A percentile compares a stretch with the other conserved stretches of the same genome.
These are phyloP conservation scores for Leucania comma DNA, from an alignment of 2,888 invertebrate species.

Conservation along the genomic window DNA sequence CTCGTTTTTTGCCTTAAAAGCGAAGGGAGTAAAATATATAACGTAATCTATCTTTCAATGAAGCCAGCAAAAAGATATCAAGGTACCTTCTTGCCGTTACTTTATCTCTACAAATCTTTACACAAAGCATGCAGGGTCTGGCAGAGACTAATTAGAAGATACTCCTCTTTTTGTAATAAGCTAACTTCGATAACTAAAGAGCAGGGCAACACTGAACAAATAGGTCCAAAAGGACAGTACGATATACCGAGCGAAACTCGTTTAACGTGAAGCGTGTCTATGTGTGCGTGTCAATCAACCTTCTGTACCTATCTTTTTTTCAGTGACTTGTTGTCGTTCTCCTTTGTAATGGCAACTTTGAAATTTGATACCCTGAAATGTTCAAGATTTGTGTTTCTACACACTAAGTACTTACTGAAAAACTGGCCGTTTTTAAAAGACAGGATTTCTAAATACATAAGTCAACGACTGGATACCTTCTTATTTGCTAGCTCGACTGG, in stretches of 20 bases:
- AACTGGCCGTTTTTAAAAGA: no score
- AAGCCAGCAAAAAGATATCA: neutral
- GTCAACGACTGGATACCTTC: no score
- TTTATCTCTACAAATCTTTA: neutral
- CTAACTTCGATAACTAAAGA: neutral
- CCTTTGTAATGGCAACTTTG: neutral
- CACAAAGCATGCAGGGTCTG: slow-evolving; percentile 5
- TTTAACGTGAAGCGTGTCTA: neutral
- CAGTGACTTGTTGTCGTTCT: no score
- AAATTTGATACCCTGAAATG: neutral
- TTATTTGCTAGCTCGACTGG: no score
- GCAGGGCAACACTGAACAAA: neutral
- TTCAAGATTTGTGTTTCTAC: neutral
- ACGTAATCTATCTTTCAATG: neutral
- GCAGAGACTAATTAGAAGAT: slow-evolving; percentile 33
- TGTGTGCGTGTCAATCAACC: neutral
- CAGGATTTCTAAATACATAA: no score
- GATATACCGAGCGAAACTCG: no score
- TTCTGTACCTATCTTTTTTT: neutral
- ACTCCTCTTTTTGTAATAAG: slow-evolving; percentile 20
- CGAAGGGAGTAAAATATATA: neutral
- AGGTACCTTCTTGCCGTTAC: neutral
- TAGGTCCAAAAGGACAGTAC: neutral
- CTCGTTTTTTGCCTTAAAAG: no score
- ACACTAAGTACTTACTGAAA: no score